Evolutionary conservation across 2,888 invertebrate genomes (phyloP), one percentile per base, ranked within the genome.

Genomic region (Lomographa bimaculata): DNA sequence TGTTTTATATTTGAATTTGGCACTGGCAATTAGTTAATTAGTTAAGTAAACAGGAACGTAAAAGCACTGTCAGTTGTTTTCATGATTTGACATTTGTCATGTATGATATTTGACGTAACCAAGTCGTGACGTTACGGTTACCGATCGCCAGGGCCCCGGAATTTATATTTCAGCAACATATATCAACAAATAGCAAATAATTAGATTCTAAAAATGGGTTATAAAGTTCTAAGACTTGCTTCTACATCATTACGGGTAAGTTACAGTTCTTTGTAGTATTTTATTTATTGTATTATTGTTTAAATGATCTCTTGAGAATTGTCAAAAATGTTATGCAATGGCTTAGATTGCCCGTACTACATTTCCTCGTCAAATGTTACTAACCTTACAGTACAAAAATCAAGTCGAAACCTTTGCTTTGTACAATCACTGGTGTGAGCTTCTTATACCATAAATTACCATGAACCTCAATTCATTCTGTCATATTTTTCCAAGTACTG

Each of bases 231-330:
- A 45, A 83, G 74, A 69, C 64, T 86, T 50, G 84, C 86, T 39
- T 83, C 85, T 42, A 58, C 83, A 30, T 70, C 86, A 12, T 61
- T 74, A 53, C 76, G 72, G 80, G 89, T 89, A 80, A 82, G 81
- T 10, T 26, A 47, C 35, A 41, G n/a, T 38, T 33, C 30, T 33
- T 8, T 30, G 17, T n/a, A n/a, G n/a, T n/a, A n/a, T n/a, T n/a
- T n/a, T n/a, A n/a, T n/a, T n/a, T n/a, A n/a, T n/a, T n/a, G n/a
- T n/a, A n/a, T n/a, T n/a, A n/a, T n/a, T n/a, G n/a, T n/a, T n/a
- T n/a, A n/a, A n/a, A n/a, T n/a, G n/a, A n/a, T n/a, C n/a, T n/a
- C n/a, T n/a, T n/a, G n/a, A n/a, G n/a, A 46, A 43, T 54, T 64
- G 66, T 57, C 67, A 64, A 63, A 30, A 7, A 60, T 61, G 83